Percentiles rank a stretch among this genome's conserved stretches.
These are phyloP conservation scores for Drosophila mettleri DNA, from an alignment of 2,888 invertebrate genomes.

Conservation along the genomic window DNA sequence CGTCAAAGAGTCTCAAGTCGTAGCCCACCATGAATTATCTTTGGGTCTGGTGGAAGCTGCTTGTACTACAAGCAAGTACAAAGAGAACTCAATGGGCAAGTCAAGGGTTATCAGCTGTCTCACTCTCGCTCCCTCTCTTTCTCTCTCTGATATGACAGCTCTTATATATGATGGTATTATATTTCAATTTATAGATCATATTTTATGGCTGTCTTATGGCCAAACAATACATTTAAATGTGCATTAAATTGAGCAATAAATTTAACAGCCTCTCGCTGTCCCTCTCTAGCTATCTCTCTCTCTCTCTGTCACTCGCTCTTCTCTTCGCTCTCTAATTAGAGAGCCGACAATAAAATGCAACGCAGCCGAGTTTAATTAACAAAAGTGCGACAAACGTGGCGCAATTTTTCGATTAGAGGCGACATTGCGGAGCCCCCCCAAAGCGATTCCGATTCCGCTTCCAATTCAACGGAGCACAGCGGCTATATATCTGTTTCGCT, in stretches of 20 bases:
- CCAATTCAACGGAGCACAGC: slow-evolving; percentile 42
- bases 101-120: slow-evolving; percentile 49
- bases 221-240: slow-evolving; percentile 50
- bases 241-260: slow-evolving; percentile 76
- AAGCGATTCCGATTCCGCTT: slow-evolving; percentile 54
- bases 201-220: slow-evolving; percentile 24
- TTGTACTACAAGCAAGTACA: slow-evolving; percentile 15
- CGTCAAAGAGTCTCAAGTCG: slow-evolving; percentile 11
- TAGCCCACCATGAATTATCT: slow-evolving; percentile 45
- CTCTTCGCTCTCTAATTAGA: slow-evolving; percentile 60
- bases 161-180: slow-evolving; percentile 28
- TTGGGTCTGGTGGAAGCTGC: slow-evolving; percentile 10
- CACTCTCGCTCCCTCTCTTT: not conserved
- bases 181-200: slow-evolving; percentile 47
- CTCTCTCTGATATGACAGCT: slow-evolving; percentile 7
- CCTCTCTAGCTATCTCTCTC: not conserved
- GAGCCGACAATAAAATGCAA: slow-evolving; percentile 53
- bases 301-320: not conserved
- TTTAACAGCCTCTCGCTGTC: slow-evolving; percentile 18
- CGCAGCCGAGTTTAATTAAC: slow-evolving; percentile 71
- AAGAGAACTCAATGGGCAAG: slow-evolving; percentile 17
- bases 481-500: slow-evolving; percentile 10
- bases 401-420: slow-evolving; percentile 68
- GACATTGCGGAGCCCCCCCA: slow-evolving; percentile 18
- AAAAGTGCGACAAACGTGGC: slow-evolving; percentile 60